phyloP scores from a whole-genome alignment of 2,797 vertebrate species.

The Notamacropus eugenii region DNA sequence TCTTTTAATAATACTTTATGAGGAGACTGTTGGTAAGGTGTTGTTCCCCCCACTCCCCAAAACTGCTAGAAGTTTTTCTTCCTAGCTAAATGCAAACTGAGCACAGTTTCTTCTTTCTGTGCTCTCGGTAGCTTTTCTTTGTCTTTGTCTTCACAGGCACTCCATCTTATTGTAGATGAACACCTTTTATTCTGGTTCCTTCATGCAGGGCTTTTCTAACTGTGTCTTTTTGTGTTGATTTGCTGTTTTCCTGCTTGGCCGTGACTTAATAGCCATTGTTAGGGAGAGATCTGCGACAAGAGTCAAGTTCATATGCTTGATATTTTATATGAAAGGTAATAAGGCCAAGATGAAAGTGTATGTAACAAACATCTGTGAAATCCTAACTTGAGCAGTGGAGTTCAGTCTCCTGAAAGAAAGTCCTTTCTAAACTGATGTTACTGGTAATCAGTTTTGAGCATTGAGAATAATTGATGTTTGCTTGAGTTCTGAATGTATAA shows the following conservation, averaged over 20 bases:
- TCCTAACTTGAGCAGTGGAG: conserved; percentile 77
- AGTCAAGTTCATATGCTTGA: conserved; percentile 58
- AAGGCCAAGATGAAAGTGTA: conserved; percentile 58
- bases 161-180: conserved; percentile 13
- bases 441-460: conserved; percentile 73
- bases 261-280: conserved; percentile 54
- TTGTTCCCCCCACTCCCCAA: conserved; percentile 57
- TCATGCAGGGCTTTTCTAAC: conserved; percentile 59
- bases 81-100: neutral
- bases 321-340: conserved; percentile 65
- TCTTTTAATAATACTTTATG: conserved; percentile 57
- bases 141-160: neutral
- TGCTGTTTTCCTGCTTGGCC: conserved; percentile 63
- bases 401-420: conserved; percentile 76
- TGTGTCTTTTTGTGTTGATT: conserved; percentile 56
- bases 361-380: conserved; percentile 68
- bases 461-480: conserved; percentile 76
- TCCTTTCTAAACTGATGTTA: conserved; percentile 73
- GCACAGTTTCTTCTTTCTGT: neutral
- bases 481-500: conserved; percentile 73
- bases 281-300: conserved; percentile 36
- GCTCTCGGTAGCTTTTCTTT: conserved; percentile 52
- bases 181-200: conserved; percentile 51
- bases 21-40: conserved; percentile 50
- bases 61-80: neutral